Percentiles rank a stretch among this genome's conserved stretches.
Conservation (phyloP, 2,113 vertebrate genomes). For the Eupsittula cactorum region DNA sequence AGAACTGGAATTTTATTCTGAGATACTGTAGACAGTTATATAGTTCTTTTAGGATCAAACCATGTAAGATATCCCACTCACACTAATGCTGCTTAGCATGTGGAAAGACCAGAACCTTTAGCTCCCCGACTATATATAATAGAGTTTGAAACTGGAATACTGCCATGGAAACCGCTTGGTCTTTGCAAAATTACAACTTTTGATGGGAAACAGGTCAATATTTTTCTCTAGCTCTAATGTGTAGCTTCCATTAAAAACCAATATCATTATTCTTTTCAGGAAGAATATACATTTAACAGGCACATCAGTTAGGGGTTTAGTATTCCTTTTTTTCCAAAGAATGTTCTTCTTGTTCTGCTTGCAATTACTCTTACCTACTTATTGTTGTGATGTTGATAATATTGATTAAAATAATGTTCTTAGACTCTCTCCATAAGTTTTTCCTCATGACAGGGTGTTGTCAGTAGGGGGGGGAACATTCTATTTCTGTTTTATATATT, state of each 20-base stretch:
- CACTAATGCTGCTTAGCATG: neutral
- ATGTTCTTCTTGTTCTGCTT: neutral
- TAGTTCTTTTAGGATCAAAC: neutral
- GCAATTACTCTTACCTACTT: neutral
- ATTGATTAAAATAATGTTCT: neutral
- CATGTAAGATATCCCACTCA: neutral
- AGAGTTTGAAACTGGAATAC: neutral
- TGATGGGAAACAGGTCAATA: neutral
- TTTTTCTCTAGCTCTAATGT: neutral
- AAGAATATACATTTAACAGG: neutral
- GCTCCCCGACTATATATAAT: neutral
- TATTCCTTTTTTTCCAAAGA: neutral
- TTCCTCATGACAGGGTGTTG: neutral
- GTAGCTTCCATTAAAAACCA: neutral
- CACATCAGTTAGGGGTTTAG: neutral
- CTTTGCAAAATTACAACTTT: neutral
- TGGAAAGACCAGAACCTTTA: neutral
- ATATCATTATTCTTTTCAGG: neutral
- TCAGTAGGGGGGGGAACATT: neutral
- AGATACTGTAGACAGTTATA: neutral
- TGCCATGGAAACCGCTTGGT: neutral
- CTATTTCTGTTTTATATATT: neutral
- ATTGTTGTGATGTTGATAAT: neutral
- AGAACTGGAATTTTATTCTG: neutral
- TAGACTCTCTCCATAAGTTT: neutral